Percentiles rank a stretch among this genome's conserved stretches.
These are phyloP conservation scores for Cariama cristata DNA, from an alignment of 2,113 vertebrate species.

Conservation along the genomic window DNA sequence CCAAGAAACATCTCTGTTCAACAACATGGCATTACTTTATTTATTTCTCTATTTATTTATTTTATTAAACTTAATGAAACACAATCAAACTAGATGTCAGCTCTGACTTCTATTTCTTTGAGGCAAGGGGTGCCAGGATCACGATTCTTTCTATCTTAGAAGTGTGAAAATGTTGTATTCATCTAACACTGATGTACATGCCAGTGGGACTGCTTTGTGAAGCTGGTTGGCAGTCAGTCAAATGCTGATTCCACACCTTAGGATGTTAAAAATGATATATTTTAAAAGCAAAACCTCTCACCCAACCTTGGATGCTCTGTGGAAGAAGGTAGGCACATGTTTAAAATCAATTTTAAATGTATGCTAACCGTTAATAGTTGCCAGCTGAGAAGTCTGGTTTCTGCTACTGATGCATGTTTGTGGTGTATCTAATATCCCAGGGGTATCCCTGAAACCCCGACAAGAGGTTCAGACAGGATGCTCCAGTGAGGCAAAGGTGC, in stretches of 20 bases:
- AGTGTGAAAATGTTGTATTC: not conserved
- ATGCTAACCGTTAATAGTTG: not conserved
- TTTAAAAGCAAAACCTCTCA: not conserved
- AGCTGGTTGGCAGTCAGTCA: not conserved
- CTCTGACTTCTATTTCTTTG: not conserved
- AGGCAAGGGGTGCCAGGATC: not conserved
- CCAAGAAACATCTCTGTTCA: not conserved
- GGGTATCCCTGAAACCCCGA: not conserved
- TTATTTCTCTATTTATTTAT: not conserved
- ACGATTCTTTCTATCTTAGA: not conserved
- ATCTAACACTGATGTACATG: not conserved
- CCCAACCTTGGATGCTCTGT: not conserved
- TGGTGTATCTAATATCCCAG: not conserved
- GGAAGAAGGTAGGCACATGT: not conserved
- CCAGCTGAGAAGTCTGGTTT: not conserved
- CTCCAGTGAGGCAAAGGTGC: not conserved
- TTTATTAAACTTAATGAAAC: not conserved
- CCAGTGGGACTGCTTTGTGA: not conserved
- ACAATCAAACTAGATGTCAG: not conserved
- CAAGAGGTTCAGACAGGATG: not conserved
- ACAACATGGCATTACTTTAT: not conserved
- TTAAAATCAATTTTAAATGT: not conserved
- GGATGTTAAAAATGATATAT: not conserved
- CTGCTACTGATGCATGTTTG: not conserved
- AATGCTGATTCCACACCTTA: not conserved